Evolutionary conservation across 2,113 vertebrate genomes (phyloP).

Genomic region (Chamaea fasciata): DNA sequence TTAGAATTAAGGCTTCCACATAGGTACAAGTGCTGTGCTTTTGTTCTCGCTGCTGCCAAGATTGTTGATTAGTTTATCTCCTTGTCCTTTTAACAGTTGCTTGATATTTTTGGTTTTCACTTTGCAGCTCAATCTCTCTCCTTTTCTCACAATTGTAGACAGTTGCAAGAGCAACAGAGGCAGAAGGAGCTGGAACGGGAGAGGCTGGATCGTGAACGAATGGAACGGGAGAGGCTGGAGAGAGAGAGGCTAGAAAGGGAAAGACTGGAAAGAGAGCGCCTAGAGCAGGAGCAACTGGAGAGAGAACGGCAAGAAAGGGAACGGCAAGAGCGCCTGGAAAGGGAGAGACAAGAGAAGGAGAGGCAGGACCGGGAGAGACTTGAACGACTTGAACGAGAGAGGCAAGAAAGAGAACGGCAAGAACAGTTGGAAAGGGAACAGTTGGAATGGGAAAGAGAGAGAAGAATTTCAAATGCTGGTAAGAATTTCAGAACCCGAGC

Average conservation of each 20-base stretch:
- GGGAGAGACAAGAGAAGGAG: constrained; percentile 73
- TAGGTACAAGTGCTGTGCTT: neutral
- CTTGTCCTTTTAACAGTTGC: neutral
- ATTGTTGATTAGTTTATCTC: neutral
- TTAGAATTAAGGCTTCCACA: neutral
- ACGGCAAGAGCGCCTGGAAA: constrained; percentile 74
- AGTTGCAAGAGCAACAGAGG: constrained; percentile 91
- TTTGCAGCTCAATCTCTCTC: constrained; percentile 18
- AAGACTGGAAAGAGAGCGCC: constrained; percentile 75
- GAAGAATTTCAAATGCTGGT: constrained; percentile 87
- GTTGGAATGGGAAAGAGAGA: constrained; percentile 88
- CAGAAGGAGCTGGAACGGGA: constrained; percentile 88
- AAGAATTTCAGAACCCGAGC: constrained; percentile 59
- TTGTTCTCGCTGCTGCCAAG: neutral
- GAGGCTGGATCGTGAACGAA: constrained; percentile 74
- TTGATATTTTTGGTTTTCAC: neutral
- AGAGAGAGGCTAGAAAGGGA: constrained; percentile 77
- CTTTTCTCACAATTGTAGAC: constrained; percentile 67
- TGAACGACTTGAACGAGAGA: constrained; percentile 68
- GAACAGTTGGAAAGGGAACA: constrained; percentile 77
- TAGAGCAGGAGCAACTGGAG: constrained; percentile 81
- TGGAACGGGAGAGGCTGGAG: constrained; percentile 79
- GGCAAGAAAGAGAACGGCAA: constrained; percentile 74
- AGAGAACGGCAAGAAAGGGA: constrained; percentile 72
- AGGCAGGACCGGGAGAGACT: constrained; percentile 69